Percentiles rank a stretch among this genome's conserved stretches.
phyloP scores from a whole-genome alignment of 2,797 vertebrate genomes.

The Eulemur coronatus region DNA sequence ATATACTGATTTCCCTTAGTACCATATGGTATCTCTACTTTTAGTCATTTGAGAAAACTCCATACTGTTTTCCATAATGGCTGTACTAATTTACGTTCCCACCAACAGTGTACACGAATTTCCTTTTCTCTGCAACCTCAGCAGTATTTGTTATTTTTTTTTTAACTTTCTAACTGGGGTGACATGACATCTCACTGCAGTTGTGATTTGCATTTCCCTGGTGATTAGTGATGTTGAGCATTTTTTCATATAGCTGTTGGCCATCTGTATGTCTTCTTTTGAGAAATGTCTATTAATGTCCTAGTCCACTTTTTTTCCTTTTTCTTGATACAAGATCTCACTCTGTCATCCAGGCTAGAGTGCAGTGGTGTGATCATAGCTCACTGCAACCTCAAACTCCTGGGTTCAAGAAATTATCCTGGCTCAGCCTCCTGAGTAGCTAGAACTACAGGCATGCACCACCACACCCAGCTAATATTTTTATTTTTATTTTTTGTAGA shows the following conservation, averaged over 20 bases:
- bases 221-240: neutral
- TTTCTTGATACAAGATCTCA: neutral
- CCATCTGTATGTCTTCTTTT: neutral
- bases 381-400: neutral
- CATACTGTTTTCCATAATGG: neutral
- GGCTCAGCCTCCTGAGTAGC: neutral
- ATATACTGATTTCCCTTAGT: neutral
- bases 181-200: neutral
- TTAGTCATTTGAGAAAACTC: neutral
- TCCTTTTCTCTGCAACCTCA: neutral
- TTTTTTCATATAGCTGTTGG: neutral
- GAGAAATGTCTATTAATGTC: neutral
- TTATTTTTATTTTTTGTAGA: neutral
- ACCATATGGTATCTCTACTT: neutral
- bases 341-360: neutral
- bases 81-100: neutral
- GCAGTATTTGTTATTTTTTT: neutral
- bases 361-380: neutral
- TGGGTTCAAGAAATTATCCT: neutral
- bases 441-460: neutral
- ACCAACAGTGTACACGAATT: neutral
- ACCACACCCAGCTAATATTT: no score
- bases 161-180: neutral
- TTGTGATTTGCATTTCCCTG: neutral
- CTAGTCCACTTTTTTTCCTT: neutral